Evolutionary conservation across 53 echinoderm and acorn worm genomes (phyloP).

Genomic region (Holothuria leucospilota): DNA sequence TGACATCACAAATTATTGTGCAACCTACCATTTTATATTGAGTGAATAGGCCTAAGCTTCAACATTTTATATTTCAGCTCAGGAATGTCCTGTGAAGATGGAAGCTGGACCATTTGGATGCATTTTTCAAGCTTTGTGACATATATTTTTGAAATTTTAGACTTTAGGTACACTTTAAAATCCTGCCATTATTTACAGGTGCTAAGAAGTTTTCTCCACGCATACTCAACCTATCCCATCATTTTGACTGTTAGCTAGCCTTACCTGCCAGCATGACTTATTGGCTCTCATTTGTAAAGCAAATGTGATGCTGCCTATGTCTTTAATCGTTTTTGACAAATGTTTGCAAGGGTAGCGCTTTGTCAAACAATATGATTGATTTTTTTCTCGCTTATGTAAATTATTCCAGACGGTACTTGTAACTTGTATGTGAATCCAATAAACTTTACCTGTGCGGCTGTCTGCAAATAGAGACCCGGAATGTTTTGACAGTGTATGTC

Average conservation of each 20-base stretch:
- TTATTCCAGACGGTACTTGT: constrained; percentile 28
- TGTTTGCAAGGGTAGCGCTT: constrained; percentile 37
- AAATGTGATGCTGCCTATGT: not conserved
- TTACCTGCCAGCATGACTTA: constrained; percentile 24
- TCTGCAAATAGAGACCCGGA: constrained; percentile 33
- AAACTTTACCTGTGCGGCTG: constrained; percentile 35
- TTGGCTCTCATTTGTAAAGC: constrained; percentile 15
- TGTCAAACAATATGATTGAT: constrained; percentile 48
- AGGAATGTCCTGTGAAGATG: no score
- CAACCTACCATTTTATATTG: no score
- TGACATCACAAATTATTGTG: no score
- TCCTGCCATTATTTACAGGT: constrained; percentile 9
- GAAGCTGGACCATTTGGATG: no score
- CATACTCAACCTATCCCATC: not conserved
- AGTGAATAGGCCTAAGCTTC: no score
- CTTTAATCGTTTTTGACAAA: constrained; percentile 46
- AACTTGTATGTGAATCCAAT: constrained; percentile 41
- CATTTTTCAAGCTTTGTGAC: no score
- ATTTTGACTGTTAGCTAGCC: not conserved
- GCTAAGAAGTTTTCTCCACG: not conserved
- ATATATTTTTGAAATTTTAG: no score
- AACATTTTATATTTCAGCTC: no score
- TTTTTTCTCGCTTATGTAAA: constrained; percentile 26
- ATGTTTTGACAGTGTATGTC: constrained; percentile 35
- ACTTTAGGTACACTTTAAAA: no score